phyloP scores from a whole-genome alignment of 2,113 vertebrate species.

The Elaphurus davidianus region DNA sequence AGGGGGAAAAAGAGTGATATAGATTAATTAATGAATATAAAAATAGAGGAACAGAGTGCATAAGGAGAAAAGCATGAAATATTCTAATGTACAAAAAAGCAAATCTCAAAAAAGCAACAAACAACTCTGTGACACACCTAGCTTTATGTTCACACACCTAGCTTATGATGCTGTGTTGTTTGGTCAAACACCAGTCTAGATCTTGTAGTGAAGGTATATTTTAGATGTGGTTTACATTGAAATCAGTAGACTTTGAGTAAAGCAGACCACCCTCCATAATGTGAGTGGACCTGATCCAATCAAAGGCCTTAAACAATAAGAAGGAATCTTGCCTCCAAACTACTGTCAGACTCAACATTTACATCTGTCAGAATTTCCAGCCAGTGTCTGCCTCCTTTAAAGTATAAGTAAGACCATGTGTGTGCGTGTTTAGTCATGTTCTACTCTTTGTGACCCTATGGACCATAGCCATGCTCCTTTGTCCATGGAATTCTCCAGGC shows the following conservation, averaged over 20 bases:
- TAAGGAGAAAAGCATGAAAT: not conserved
- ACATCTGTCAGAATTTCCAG: not conserved
- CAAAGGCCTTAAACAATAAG: not conserved
- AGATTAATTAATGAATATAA: not conserved
- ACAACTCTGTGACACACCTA: not conserved
- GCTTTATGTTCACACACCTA: not conserved
- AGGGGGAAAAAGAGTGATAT: not conserved
- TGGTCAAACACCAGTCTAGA: not conserved
- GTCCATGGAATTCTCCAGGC: not conserved
- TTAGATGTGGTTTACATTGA: not conserved
- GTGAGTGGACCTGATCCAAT: not conserved
- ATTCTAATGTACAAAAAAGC: not conserved
- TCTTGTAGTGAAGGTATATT: not conserved
- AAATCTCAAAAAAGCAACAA: not conserved
- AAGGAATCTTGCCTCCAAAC: not conserved
- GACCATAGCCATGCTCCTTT: not conserved
- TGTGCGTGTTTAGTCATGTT: not conserved
- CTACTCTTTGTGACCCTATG: not conserved
- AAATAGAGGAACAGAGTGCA: not conserved
- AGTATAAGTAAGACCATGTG: not conserved
- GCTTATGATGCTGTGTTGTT: not conserved
- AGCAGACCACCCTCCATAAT: not conserved
- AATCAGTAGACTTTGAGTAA: not conserved
- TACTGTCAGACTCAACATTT: not conserved
- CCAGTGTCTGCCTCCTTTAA: not conserved